Evolutionary conservation across 2,113 vertebrate species (phyloP).

Genomic region (Merops nubicus): DNA sequence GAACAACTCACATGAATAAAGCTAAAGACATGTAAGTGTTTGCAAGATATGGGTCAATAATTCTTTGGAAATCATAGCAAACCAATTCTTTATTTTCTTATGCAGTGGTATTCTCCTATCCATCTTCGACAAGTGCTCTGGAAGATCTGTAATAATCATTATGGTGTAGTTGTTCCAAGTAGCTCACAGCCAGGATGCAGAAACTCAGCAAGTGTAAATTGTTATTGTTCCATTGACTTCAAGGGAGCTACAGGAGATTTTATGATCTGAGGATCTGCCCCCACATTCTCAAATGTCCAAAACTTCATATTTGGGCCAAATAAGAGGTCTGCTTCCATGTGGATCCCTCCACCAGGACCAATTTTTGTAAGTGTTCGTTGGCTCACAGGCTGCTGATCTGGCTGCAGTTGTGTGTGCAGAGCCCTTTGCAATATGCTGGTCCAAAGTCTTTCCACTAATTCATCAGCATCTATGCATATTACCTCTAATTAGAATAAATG

Average conservation of each 20-base stretch:
- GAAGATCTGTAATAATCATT: slow-evolving; percentile 64
- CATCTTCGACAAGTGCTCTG: neutral
- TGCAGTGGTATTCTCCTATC: neutral
- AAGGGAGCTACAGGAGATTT: slow-evolving; percentile 55
- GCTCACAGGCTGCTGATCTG: slow-evolving; percentile 17
- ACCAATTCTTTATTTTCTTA: slow-evolving; percentile 28
- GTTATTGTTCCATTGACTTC: slow-evolving; percentile 59
- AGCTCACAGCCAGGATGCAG: slow-evolving; percentile 62
- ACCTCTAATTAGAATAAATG: neutral
- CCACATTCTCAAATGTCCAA: slow-evolving; percentile 33
- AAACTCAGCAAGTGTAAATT: slow-evolving; percentile 58
- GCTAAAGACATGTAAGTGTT: slow-evolving; percentile 60
- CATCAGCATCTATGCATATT: neutral
- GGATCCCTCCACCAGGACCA: slow-evolving; percentile 15
- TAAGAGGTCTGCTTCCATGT: slow-evolving; percentile 14
- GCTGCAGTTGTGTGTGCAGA: neutral
- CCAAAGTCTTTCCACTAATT: neutral
- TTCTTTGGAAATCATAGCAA: slow-evolving; percentile 61
- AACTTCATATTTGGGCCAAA: slow-evolving; percentile 9
- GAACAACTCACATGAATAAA: slow-evolving; percentile 47
- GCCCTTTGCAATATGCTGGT: neutral
- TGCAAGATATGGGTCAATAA: slow-evolving; percentile 53
- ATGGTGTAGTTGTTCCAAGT: slow-evolving; percentile 40
- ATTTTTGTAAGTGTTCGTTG: neutral
- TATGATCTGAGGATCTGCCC: slow-evolving; percentile 45